Base-by-base conservation (phyloP, 23 tunicate genomes). In the Trididemnum nubilum region DNA sequence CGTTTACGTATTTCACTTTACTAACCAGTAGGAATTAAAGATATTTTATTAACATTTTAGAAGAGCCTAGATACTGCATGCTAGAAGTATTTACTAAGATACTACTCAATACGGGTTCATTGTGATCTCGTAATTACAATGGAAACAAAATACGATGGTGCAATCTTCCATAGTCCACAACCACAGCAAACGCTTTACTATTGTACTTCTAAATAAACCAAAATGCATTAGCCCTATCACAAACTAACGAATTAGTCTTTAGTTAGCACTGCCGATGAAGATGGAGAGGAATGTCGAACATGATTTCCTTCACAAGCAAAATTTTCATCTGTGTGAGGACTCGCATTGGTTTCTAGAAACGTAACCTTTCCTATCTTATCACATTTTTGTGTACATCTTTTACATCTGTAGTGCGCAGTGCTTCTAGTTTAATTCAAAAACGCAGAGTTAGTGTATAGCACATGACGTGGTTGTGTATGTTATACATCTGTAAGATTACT, bases 401-500 rank as follows among this genome's bases (percentile, higher is more conserved):
- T 82, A 35, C 82, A 85, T 36, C 88, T 82, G 1, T 35, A 64
- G 49, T 76, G 76, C 31, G 83, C 82, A 76, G 44, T 77, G 31
- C 44, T 34, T 80, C 76, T 85, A 2, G 50, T 76, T 26, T 70
- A 9, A 44, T 85, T 85, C 7, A 85, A 40, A 36, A 85, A 50
- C 19, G 82, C 66, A 82, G 76, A 40, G 88, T 82, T 35, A 76
- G 82, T 27, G 88, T 77, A 77, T 85, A 82, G 65, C 77, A 85
- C 26, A 85, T 24, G 38, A 73, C 19, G 36, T 54, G 26, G n/a
- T 40, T 65, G 35, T 44, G 4, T 50, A n/a, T 49, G 34, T n/a
- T 36, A 21, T 23, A 4, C 0, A 76, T n/a, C 23, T 66, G 82
- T n/a, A n/a, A n/a, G n/a, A 34, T 49, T 49, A 33, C 44, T 34